A percentile compares a stretch with the other conserved stretches of the same genome.
These are phyloP conservation scores for Dendrocincla tyrannina DNA, from an alignment of 2,797 vertebrate species.

Conservation along the genomic window DNA sequence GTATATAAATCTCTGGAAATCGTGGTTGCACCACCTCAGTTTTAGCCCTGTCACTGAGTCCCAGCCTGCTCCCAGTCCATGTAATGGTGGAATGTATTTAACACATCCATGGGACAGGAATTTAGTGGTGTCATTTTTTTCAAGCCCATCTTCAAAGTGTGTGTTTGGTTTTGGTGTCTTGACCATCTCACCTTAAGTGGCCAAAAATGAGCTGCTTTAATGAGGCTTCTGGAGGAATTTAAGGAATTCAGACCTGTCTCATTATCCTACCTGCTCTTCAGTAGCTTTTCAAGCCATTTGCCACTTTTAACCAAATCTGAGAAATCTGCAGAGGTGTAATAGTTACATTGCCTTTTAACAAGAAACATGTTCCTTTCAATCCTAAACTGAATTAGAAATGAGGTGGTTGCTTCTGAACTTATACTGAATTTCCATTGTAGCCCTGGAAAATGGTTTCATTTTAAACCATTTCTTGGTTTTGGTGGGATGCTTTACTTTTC, in stretches of 20 bases:
- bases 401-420: background rate
- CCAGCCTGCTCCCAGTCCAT: background rate
- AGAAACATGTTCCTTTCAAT: background rate
- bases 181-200: rapidly evolving
- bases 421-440: rapidly evolving
- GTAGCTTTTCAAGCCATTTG: background rate
- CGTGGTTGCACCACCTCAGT: background rate
- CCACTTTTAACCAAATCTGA: background rate
- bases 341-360: background rate
- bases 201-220: background rate
- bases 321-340: background rate
- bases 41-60: background rate
- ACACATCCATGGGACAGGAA: background rate
- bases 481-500: background rate
- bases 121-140: background rate
- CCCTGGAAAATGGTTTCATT: background rate
- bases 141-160: no score
- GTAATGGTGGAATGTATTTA: background rate
- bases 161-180: background rate
- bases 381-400: background rate
- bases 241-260: background rate
- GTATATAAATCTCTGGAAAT: background rate
- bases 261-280: background rate
- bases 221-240: background rate
- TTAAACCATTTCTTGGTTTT: background rate